Conservation (phyloP, 1,140 invertebrate species). For the Drosophila pachea region DNA sequence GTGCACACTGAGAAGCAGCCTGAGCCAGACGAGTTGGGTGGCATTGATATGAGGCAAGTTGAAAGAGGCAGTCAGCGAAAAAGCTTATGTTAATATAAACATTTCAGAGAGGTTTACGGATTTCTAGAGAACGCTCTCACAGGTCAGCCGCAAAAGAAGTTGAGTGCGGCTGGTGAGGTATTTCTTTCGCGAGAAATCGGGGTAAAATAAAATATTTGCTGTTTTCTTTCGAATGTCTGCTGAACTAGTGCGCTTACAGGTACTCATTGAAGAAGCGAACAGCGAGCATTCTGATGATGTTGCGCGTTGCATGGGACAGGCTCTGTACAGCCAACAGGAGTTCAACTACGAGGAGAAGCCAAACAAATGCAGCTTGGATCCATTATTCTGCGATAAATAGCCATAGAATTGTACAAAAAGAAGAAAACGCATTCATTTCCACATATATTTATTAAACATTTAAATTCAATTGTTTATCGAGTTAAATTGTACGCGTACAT, state of each 20-base stretch:
- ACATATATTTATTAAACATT: constrained; percentile 77
- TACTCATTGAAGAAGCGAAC: constrained; percentile 63
- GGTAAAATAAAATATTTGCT: constrained; percentile 15
- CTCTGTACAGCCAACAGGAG: constrained; percentile 10
- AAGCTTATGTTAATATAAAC: not conserved
- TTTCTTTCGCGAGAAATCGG: constrained; percentile 61
- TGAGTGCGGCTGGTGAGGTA: constrained; percentile 35
- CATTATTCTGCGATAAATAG: constrained; percentile 27
- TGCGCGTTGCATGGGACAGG: constrained; percentile 34
- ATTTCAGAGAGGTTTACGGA: constrained; percentile 54
- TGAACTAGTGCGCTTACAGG: constrained; percentile 16
- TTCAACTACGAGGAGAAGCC: constrained; percentile 37
- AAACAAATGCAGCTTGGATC: constrained; percentile 50
- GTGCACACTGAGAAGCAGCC: constrained; percentile 53
- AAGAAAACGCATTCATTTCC: constrained; percentile 44
- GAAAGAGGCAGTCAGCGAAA: too few species aligned
- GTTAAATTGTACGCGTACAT: constrained; percentile 62
- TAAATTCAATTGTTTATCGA: constrained; percentile 67
- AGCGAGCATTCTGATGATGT: constrained; percentile 50
- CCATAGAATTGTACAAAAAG: not conserved
- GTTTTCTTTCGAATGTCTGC: not conserved
- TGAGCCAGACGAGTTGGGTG: constrained; percentile 26
- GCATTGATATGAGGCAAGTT: constrained; percentile 55
- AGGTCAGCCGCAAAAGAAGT: constrained; percentile 56
- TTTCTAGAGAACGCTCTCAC: constrained; percentile 63